phyloP scores from a whole-genome alignment of 1,140 invertebrate genomes.

The Macrosteles quadrilineatus region DNA sequence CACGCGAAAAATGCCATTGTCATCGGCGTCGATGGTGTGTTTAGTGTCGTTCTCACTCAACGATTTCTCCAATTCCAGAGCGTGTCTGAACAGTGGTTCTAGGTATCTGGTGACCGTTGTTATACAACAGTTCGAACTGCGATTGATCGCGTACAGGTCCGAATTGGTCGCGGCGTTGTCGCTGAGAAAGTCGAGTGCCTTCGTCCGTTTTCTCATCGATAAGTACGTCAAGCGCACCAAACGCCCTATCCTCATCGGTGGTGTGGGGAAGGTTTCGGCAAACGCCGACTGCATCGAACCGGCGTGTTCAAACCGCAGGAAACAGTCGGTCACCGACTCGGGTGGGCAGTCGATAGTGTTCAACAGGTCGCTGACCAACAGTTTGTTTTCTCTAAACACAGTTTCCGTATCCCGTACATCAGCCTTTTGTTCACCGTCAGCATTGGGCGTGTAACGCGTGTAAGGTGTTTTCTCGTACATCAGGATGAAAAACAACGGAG shows the following conservation, averaged over 20 bases:
- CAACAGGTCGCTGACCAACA: background rate
- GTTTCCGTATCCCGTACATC: background rate
- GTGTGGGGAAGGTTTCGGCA: background rate
- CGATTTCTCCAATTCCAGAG: background rate
- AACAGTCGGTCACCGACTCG: background rate
- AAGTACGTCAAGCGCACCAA: background rate
- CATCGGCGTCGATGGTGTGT: background rate
- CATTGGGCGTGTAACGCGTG: background rate
- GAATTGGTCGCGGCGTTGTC: background rate
- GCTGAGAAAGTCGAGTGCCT: background rate
- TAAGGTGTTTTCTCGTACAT: background rate
- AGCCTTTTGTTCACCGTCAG: too few relatives aligned
- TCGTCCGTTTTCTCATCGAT: background rate
- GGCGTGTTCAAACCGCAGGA: background rate
- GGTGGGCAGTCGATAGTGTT: background rate
- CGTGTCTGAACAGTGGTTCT: background rate
- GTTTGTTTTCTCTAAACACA: background rate
- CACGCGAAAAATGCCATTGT: background rate
- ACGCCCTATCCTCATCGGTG: background rate
- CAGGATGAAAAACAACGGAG: background rate
- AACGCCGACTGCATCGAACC: background rate
- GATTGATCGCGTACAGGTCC: background rate
- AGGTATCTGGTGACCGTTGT: background rate
- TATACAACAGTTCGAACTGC: background rate
- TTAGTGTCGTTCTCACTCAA: background rate